These are phyloP conservation scores for Trachelipus rathkii DNA, from an alignment of 1,140 invertebrate species.

Conservation along the genomic window DNA sequence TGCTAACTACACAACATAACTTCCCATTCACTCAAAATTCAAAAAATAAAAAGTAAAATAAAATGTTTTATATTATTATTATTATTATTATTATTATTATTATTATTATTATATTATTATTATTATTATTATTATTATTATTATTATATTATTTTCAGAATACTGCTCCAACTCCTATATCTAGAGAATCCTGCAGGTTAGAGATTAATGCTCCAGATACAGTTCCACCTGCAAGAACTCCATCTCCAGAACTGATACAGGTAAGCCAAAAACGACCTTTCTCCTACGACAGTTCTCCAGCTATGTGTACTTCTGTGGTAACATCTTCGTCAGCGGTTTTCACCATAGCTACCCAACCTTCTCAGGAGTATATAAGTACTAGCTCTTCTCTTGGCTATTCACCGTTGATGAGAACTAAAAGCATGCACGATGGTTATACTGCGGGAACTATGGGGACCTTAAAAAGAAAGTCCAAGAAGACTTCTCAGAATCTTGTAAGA, in stretches of 20 bases:
- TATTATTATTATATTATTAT: too few relatives aligned
- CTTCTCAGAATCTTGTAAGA: neutral
- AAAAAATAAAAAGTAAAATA: too few relatives aligned
- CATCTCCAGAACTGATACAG: slow-evolving; percentile 52
- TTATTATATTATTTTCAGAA: neutral
- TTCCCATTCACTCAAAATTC: too few relatives aligned
- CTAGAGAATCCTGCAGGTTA: slow-evolving; percentile 36
- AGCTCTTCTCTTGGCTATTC: neutral
- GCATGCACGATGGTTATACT: neutral
- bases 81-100: too few relatives aligned
- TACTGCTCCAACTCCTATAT: slow-evolving; percentile 29
- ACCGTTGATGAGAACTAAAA: neutral
- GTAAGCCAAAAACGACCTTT: slow-evolving; percentile 42
- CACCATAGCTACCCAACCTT: neutral
- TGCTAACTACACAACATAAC: too few relatives aligned
- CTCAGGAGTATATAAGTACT: neutral
- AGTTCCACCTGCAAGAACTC: slow-evolving; percentile 48
- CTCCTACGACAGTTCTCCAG: slow-evolving; percentile 12
- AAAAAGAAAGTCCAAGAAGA: neutral
- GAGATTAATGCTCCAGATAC: slow-evolving; percentile 46
- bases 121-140: too few relatives aligned
- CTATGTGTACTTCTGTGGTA: neutral
- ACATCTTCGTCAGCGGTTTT: neutral
- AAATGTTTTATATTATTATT: too few relatives aligned
- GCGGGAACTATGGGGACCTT: neutral